Conservation (phyloP, 2,888 invertebrate genomes). For the Rhagonycha fulva region DNA sequence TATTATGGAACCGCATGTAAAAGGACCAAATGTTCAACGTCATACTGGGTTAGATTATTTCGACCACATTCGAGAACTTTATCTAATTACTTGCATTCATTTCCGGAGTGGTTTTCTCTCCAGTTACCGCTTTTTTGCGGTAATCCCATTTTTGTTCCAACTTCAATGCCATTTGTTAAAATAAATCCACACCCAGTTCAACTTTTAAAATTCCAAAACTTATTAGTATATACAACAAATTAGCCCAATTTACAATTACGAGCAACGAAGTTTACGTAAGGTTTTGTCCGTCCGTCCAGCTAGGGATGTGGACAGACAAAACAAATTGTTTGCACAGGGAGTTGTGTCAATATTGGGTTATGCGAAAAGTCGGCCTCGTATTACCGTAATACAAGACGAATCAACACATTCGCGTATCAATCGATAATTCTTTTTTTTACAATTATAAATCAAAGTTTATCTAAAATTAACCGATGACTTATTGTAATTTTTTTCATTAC, state of each 20-base stretch:
- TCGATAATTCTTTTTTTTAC: not conserved
- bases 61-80: constrained; percentile 52
- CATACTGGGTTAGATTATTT: constrained; percentile 48
- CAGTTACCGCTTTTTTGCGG: constrained; percentile 34
- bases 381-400: constrained; percentile 9
- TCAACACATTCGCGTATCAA: not conserved
- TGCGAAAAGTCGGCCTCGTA: constrained; percentile 53
- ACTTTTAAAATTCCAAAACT: not conserved
- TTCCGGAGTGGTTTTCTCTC: constrained; percentile 45
- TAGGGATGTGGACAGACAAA: constrained; percentile 30
- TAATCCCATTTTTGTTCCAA: constrained; percentile 32
- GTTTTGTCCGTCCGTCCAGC: constrained; percentile 38
- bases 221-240: constrained; percentile 37
- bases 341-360: constrained; percentile 53
- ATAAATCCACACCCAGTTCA: not conserved
- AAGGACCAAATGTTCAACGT: constrained; percentile 22
- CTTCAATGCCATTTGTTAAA: not conserved
- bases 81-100: constrained; percentile 54
- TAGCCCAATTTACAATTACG: constrained; percentile 53
- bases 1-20: constrained; percentile 19
- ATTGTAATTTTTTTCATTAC: not conserved
- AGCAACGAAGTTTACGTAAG: constrained; percentile 50
- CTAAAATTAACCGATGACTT: not conserved
- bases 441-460: not conserved
- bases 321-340: constrained; percentile 50